phyloP scores from a whole-genome alignment of 2,113 vertebrate genomes.

The Anolis carolinensis region DNA sequence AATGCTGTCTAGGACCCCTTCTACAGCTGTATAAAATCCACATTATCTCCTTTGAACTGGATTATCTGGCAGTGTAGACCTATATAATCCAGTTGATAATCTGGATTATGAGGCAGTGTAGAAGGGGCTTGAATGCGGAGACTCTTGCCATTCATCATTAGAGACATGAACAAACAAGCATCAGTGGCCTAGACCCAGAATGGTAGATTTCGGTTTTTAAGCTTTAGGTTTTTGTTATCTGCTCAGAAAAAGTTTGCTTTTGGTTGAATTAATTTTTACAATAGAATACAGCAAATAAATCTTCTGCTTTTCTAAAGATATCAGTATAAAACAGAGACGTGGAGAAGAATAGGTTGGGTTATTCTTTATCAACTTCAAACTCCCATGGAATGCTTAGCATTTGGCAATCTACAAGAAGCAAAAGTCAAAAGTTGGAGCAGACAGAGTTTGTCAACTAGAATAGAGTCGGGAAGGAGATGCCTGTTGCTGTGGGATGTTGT shows the following conservation, averaged over 20 bases:
- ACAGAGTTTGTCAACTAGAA: not conserved
- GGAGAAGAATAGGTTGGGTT: not conserved
- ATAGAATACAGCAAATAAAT: not conserved
- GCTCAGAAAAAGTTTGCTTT: not conserved
- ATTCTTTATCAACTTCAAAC: not conserved
- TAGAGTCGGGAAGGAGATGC: not conserved
- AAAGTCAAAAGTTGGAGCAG: not conserved
- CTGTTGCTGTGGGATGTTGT: conserved; percentile 13
- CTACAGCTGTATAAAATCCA: no score
- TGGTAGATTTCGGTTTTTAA: not conserved
- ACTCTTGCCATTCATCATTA: not conserved
- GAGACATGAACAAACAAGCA: not conserved
- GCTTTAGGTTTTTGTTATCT: not conserved
- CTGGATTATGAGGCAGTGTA: no score
- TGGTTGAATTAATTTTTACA: not conserved
- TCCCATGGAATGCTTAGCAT: not conserved
- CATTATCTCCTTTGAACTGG: no score
- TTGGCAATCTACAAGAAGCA: not conserved
- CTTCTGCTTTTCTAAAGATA: not conserved
- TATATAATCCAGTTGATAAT: no score
- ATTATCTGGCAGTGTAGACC: no score
- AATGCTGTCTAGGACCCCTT: not conserved
- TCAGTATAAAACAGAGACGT: not conserved
- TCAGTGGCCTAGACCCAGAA: not conserved
- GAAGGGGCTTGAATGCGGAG: no score